phyloP scores from a whole-genome alignment of 2,888 invertebrate genomes.

The Lithophane ornitopus region DNA sequence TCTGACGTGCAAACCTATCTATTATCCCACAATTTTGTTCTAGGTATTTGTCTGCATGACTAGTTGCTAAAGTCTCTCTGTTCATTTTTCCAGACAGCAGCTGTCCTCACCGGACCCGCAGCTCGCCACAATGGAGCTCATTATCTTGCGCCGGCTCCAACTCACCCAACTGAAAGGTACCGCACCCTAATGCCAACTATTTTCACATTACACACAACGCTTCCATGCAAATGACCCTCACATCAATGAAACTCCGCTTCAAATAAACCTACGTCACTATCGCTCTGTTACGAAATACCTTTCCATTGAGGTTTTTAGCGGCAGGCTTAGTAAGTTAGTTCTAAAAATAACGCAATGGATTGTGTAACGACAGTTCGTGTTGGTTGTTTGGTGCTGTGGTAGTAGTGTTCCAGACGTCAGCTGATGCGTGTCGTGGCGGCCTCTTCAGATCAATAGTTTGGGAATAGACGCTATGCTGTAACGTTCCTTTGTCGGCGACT shows the following conservation, averaged over 20 bases:
- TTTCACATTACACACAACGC: slow-evolving; percentile 56
- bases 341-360: slow-evolving; percentile 63
- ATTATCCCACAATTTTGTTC: slow-evolving; percentile 13
- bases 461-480: slow-evolving; percentile 56
- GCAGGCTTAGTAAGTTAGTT: slow-evolving; percentile 36
- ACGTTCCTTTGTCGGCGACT: slow-evolving; percentile 30
- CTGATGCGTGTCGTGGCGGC: slow-evolving; percentile 63
- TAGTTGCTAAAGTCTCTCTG: slow-evolving; percentile 53
- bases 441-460: slow-evolving; percentile 67
- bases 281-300: slow-evolving; percentile 47
- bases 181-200: slow-evolving; percentile 59
- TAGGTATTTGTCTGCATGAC: slow-evolving; percentile 33
- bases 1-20: background rate
- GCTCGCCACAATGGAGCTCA: slow-evolving; percentile 79
- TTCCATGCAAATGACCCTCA: slow-evolving; percentile 64
- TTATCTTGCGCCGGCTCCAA: slow-evolving; percentile 70
- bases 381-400: slow-evolving; percentile 50
- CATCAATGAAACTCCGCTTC: slow-evolving; percentile 60
- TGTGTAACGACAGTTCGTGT: slow-evolving; percentile 57
- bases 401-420: slow-evolving; percentile 64
- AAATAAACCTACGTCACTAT: slow-evolving; percentile 59
- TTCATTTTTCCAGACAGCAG: slow-evolving; percentile 79
- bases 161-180: slow-evolving; percentile 81
- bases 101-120: slow-evolving; percentile 76
- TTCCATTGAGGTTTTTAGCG: slow-evolving; percentile 59